Conservation (phyloP, 2,888 invertebrate genomes). For the Epinotia nisella region DNA sequence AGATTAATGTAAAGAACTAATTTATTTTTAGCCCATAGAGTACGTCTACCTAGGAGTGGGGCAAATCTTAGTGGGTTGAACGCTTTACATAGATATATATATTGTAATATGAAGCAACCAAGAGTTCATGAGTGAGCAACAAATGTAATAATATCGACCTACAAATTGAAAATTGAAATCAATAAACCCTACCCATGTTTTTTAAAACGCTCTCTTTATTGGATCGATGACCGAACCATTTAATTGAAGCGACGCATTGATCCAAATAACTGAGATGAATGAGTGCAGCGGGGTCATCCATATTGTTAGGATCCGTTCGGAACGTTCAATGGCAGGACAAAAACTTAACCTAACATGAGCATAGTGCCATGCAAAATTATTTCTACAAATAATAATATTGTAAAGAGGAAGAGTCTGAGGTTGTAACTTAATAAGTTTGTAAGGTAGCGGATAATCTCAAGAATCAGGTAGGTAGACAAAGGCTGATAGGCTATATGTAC, state of each 20-base stretch:
- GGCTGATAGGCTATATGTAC: no score
- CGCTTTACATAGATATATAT: no score
- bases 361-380: neutral
- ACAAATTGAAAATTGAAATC: neutral
- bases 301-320: conserved; percentile 2
- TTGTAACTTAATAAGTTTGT: no score
- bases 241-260: conserved; percentile 30
- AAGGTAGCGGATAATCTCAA: no score
- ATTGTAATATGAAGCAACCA: neutral
- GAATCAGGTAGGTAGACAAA: no score
- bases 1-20: no score
- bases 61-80: neutral
- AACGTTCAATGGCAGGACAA: conserved; percentile 15
- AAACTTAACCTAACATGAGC: neutral
- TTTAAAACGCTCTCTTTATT: neutral
- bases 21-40: no score
- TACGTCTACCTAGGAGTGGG: neutral
- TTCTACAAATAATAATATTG: no score
- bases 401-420: neutral
- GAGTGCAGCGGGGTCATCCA: conserved; percentile 24
- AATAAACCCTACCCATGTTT: neutral
- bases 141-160: no score
- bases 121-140: no score
- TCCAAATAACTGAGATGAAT: conserved; percentile 28
- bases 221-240: conserved; percentile 16